phyloP scores from a whole-genome alignment of 2,113 vertebrate species.

The Epinephelus fuscoguttatus region DNA sequence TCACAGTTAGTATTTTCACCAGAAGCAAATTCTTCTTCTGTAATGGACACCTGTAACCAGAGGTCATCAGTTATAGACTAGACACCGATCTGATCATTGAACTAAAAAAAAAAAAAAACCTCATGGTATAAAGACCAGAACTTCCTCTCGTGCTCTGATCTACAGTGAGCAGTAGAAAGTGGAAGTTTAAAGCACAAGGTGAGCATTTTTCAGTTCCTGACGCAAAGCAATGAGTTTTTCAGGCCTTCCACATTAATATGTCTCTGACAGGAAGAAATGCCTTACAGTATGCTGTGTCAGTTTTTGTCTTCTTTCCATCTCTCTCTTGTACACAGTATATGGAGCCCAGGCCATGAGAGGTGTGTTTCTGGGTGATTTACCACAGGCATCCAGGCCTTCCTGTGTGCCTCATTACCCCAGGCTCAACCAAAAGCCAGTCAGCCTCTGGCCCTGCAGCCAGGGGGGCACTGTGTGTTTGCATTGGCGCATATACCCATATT shows the following conservation, averaged over 20 bases:
- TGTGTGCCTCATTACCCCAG: slow-evolving; percentile 75
- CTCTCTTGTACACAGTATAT: slow-evolving; percentile 32
- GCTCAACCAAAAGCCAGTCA: slow-evolving; percentile 66
- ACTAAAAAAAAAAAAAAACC: neutral
- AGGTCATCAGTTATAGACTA: slow-evolving; percentile 26
- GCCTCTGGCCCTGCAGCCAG: slow-evolving; percentile 64
- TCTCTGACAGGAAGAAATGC: slow-evolving; percentile 35
- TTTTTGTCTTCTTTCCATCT: slow-evolving; percentile 56
- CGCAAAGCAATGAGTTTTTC: slow-evolving; percentile 45
- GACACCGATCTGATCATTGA: slow-evolving; percentile 30
- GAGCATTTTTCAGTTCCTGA: slow-evolving; percentile 10
- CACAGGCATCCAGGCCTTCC: slow-evolving; percentile 76
- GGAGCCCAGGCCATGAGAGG: slow-evolving; percentile 59
- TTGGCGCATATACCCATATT: slow-evolving; percentile 72
- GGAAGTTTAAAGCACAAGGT: neutral
- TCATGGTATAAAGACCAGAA: neutral
- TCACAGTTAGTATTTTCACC: slow-evolving; percentile 30
- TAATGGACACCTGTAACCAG: slow-evolving; percentile 31
- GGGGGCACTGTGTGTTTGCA: slow-evolving; percentile 73
- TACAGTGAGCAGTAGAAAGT: neutral
- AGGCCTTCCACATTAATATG: slow-evolving; percentile 25
- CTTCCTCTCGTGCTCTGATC: slow-evolving; percentile 19
- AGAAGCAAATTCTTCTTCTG: slow-evolving; percentile 27
- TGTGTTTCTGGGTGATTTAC: slow-evolving; percentile 81
- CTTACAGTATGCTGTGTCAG: slow-evolving; percentile 40